These are phyloP conservation scores for Apotomis betuletana DNA, from an alignment of 2,888 invertebrate genomes.

Conservation along the genomic window DNA sequence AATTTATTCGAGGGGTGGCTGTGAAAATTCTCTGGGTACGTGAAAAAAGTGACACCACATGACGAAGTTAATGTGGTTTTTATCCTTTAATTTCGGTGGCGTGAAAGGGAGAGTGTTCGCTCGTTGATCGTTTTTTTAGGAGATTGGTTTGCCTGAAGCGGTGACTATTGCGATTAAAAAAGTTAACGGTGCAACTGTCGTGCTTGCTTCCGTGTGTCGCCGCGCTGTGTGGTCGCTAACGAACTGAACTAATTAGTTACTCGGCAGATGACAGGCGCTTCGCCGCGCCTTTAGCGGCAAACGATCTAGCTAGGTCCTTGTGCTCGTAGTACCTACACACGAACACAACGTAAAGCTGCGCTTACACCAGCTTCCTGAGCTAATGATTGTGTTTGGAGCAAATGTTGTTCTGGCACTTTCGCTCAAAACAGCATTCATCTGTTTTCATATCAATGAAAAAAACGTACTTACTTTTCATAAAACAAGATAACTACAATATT, in stretches of 20 bases:
- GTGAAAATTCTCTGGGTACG: slow-evolving; percentile 74
- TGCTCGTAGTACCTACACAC: too few species aligned
- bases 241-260: slow-evolving; percentile 58
- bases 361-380: too few species aligned
- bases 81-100: slow-evolving; percentile 60
- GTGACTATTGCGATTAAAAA: slow-evolving; percentile 63
- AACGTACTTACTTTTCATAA: too few species aligned
- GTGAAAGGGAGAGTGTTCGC: slow-evolving; percentile 53
- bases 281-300: background rate
- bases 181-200: slow-evolving; percentile 74
- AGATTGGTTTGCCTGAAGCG: slow-evolving; percentile 61
- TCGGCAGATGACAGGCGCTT: slow-evolving; percentile 43
- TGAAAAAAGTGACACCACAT: slow-evolving; percentile 76
- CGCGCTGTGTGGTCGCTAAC: slow-evolving; percentile 50
- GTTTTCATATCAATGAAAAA: too few species aligned
- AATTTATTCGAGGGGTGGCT: slow-evolving; percentile 80
- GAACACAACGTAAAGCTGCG: too few species aligned
- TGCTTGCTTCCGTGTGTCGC: slow-evolving; percentile 60
- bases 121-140: slow-evolving; percentile 52
- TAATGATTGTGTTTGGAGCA: too few species aligned
- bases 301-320: background rate
- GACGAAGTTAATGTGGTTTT: slow-evolving; percentile 58
- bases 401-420: too few species aligned
- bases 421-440: too few species aligned
- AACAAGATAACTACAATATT: too few species aligned